A percentile compares a stretch with the other conserved stretches of the same genome.
These are phyloP conservation scores for Caiman crocodilus DNA, from an alignment of 2,797 vertebrate genomes.

Conservation along the genomic window DNA sequence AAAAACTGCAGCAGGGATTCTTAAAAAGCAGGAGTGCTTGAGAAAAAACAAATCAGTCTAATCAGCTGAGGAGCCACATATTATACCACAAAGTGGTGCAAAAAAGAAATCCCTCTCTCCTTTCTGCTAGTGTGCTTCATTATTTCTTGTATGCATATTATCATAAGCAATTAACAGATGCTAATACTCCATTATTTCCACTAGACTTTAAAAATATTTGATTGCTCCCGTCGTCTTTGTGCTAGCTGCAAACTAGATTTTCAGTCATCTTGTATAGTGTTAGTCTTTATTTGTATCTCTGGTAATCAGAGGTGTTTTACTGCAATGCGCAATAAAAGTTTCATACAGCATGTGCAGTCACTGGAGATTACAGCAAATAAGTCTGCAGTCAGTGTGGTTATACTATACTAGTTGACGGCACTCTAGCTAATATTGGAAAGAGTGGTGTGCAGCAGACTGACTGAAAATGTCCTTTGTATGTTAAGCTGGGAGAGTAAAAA, in stretches of 20 bases:
- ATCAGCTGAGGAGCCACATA: background rate
- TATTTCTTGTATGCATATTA: background rate
- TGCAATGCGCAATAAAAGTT: background rate
- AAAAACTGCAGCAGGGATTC: fast-evolving
- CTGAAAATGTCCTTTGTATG: slow-evolving; percentile 3
- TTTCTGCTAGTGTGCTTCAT: background rate
- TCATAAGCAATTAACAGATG: slow-evolving; percentile 22
- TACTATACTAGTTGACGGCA: background rate
- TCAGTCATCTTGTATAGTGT: background rate
- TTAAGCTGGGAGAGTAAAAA: background rate
- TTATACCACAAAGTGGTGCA: background rate
- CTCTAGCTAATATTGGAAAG: slow-evolving; percentile 11
- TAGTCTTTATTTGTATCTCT: background rate
- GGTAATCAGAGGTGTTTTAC: background rate
- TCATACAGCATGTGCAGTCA: background rate
- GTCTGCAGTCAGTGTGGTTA: background rate
- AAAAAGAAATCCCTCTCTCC: background rate
- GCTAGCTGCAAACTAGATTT: background rate
- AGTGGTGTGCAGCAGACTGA: slow-evolving; percentile 1
- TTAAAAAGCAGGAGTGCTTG: background rate
- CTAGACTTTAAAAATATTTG: background rate
- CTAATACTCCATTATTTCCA: slow-evolving; percentile 38
- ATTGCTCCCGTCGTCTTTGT: background rate
- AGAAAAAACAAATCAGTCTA: background rate
- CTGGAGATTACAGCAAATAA: slow-evolving; percentile 26